Conservation (phyloP, 2,888 invertebrate genomes). For the Mimumesa dahlbomi region DNA sequence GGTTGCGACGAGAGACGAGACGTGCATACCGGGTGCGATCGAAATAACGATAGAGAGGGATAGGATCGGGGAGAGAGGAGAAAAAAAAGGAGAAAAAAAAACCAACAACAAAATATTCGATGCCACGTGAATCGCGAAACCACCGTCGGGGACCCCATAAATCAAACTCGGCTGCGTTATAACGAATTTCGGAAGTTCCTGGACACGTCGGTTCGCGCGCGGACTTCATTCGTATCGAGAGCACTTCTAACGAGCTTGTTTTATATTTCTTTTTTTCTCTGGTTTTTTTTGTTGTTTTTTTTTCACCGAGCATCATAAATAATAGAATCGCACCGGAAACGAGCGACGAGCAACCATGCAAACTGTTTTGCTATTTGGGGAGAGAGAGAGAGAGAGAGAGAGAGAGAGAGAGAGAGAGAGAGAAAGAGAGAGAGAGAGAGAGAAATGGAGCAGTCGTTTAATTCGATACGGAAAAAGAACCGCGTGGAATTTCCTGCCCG, state of each 20-base stretch:
- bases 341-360: too few species aligned
- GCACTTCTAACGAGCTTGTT: constrained; percentile 11
- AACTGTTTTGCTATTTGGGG: too few species aligned
- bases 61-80: constrained; percentile 9
- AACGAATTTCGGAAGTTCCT: constrained; percentile 23
- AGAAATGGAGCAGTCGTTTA: too few species aligned
- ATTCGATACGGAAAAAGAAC: too few species aligned
- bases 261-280: neutral
- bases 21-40: constrained; percentile 20
- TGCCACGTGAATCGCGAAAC: constrained; percentile 12
- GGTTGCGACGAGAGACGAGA: constrained; percentile 3
- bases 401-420: too few species aligned
- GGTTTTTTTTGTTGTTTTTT: too few species aligned
- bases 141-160: constrained; percentile 24
- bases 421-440: too few species aligned
- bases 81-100: too few species aligned
- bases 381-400: too few species aligned
- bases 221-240: constrained; percentile 2
- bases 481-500: too few species aligned
- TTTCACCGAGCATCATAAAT: neutral
- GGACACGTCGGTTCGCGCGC: neutral
- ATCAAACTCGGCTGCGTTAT: constrained; percentile 19
- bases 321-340: neutral
- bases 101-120: too few species aligned
- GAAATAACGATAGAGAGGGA: neutral